Conservation (phyloP, 2,113 vertebrate species). For the Chaenocephalus aceratus region DNA sequence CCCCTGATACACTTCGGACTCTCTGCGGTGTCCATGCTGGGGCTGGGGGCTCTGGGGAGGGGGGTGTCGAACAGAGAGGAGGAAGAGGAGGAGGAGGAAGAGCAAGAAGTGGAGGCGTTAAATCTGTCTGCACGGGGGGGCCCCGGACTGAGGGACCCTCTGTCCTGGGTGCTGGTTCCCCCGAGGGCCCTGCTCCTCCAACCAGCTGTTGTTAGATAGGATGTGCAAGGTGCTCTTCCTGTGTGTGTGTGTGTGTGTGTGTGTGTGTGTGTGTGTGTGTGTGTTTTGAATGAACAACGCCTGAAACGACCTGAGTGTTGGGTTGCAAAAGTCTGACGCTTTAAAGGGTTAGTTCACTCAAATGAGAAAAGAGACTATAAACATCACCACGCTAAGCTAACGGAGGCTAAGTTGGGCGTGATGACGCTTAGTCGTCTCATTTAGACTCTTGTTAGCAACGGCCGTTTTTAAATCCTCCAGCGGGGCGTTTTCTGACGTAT, state of each 20-base stretch:
- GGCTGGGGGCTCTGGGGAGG: constrained; percentile 78
- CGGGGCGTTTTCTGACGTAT: too few species aligned
- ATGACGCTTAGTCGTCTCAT: too few species aligned
- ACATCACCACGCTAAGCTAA: too few species aligned
- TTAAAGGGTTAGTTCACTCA: neutral
- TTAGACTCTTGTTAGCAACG: too few species aligned
- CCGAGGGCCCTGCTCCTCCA: constrained; percentile 90
- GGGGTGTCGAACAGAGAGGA: constrained; percentile 23
- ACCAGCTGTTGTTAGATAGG: constrained; percentile 89
- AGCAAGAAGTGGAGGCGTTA: constrained; percentile 79
- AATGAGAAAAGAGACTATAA: neutral
- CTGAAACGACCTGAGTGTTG: neutral
- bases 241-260: neutral
- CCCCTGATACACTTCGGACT: constrained; percentile 89
- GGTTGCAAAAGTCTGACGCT: neutral
- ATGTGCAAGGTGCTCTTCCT: neutral
- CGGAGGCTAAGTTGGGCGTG: too few species aligned
- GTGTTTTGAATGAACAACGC: neutral
- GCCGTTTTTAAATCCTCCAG: too few species aligned
- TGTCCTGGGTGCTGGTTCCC: constrained; percentile 94
- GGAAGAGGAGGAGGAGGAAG: constrained; percentile 71
- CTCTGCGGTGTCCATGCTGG: constrained; percentile 88
- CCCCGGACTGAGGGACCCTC: constrained; percentile 27
- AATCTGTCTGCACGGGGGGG: constrained; percentile 87
- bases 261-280: neutral